Percentiles rank a stretch among this genome's conserved stretches.
Conservation (phyloP, 2,113 vertebrate genomes). For the mouse (Mus musculus) region DNA sequence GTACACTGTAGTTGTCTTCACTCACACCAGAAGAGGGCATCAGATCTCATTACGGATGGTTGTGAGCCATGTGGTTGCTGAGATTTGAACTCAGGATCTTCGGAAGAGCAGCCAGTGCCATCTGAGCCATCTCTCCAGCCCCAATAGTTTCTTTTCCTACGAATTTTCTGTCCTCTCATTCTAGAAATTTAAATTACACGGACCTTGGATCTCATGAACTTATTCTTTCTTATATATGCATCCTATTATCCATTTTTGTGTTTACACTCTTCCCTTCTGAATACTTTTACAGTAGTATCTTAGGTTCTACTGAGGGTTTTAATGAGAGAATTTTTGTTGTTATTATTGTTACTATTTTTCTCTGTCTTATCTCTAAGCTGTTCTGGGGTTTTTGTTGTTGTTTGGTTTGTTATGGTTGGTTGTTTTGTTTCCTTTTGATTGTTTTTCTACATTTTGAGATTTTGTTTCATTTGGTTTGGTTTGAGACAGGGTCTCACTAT, state of each 20-base stretch:
- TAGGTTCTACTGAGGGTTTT: neutral
- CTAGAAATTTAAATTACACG: neutral
- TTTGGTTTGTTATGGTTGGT: neutral
- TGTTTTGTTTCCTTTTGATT: neutral
- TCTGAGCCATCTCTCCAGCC: too few relatives aligned
- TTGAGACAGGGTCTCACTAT: neutral
- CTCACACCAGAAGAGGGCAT: too few relatives aligned
- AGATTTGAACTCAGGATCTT: too few relatives aligned
- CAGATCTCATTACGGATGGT: too few relatives aligned
- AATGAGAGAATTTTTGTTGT: neutral
- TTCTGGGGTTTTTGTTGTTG: neutral
- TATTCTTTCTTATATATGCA: neutral
- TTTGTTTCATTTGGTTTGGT: neutral
- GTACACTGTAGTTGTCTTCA: too few relatives aligned
- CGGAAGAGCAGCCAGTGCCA: too few relatives aligned
- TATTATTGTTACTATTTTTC: neutral
- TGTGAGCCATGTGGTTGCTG: too few relatives aligned
- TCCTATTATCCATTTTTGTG: neutral
- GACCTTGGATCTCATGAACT: neutral
- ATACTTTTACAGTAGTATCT: neutral
- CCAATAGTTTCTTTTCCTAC: neutral
- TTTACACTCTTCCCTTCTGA: neutral
- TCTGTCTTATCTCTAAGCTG: neutral
- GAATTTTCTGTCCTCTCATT: slow-evolving; percentile 1
- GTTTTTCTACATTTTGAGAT: too few relatives aligned